These are phyloP conservation scores for Lamellibrachia luymesi DNA, from an alignment of 1,140 invertebrate species.

Conservation along the genomic window DNA sequence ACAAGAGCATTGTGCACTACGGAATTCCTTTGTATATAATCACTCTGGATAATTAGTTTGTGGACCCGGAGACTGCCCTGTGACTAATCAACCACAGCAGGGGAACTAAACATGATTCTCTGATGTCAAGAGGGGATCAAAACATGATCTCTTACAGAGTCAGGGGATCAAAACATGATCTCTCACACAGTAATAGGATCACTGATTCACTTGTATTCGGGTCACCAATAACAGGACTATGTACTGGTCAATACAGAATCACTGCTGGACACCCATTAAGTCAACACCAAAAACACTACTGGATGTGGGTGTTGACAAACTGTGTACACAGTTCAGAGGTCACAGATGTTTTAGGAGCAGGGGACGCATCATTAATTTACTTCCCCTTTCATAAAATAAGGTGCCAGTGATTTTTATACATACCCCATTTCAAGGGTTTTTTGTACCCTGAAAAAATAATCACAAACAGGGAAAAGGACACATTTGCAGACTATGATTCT, in stretches of 20 bases:
- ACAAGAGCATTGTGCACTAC: not conserved
- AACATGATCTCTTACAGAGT: not conserved
- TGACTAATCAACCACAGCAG: not conserved
- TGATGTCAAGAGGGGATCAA: not conserved
- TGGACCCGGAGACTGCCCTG: not conserved
- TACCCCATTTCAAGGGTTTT: no score
- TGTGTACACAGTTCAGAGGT: not conserved
- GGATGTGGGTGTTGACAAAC: constrained; percentile 36
- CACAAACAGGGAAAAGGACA: no score
- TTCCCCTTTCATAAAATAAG: no score
- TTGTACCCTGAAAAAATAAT: no score
- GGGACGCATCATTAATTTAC: no score
- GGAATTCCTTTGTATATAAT: not conserved
- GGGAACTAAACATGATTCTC: not conserved
- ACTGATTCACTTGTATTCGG: not conserved
- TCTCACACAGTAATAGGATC: not conserved
- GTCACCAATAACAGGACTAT: not conserved
- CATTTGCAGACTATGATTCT: no score
- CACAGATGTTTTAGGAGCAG: not conserved
- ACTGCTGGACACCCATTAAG: not conserved
- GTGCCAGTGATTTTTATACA: no score
- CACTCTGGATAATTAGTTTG: not conserved
- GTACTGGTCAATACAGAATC: not conserved
- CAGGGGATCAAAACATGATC: not conserved
- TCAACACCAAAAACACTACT: not conserved